Conservation (phyloP, 2,888 invertebrate genomes). For the Acronicta alni region DNA sequence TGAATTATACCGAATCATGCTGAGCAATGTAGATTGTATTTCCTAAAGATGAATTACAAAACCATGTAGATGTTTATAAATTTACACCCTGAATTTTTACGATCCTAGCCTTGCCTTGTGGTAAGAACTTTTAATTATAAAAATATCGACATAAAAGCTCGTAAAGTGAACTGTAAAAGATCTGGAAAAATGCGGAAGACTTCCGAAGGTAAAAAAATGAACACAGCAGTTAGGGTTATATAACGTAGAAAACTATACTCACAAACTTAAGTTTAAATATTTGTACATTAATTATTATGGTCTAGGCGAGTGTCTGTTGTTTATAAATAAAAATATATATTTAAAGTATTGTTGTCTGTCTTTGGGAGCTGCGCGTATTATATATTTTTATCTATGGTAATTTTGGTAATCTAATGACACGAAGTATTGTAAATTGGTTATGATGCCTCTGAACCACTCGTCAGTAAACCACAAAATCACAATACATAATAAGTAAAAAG, state of each 20-base stretch:
- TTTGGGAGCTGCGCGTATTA: constrained; percentile 11
- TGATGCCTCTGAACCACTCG: constrained; percentile 38
- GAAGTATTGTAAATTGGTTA: constrained; percentile 6
- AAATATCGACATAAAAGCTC: constrained; percentile 16
- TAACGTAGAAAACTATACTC: constrained; percentile 28
- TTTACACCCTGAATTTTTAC: constrained; percentile 2
- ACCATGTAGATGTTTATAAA: constrained; percentile 32
- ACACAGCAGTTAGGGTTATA: constrained; percentile 48
- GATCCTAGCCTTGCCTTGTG: constrained; percentile 6
- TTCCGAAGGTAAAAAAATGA: constrained; percentile 41
- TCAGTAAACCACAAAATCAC: constrained; percentile 42
- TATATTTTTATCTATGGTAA: constrained; percentile 8
- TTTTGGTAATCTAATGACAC: neutral
- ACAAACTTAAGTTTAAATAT: constrained; percentile 36
- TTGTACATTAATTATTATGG: constrained; percentile 40
- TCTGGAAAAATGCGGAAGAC: constrained; percentile 30
- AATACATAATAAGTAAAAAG: constrained; percentile 48
- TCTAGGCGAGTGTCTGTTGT: constrained; percentile 21
- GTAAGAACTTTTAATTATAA: constrained; percentile 6
- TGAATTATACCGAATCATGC: constrained; percentile 22
- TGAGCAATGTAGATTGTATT: constrained; percentile 17
- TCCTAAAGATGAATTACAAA: constrained; percentile 12
- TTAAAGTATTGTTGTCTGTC: constrained; percentile 4
- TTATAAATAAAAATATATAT: neutral
- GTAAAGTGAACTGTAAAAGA: constrained; percentile 5